Evolutionary conservation across 1,140 invertebrate species (phyloP).

Genomic region (Bombus soroeensis): DNA sequence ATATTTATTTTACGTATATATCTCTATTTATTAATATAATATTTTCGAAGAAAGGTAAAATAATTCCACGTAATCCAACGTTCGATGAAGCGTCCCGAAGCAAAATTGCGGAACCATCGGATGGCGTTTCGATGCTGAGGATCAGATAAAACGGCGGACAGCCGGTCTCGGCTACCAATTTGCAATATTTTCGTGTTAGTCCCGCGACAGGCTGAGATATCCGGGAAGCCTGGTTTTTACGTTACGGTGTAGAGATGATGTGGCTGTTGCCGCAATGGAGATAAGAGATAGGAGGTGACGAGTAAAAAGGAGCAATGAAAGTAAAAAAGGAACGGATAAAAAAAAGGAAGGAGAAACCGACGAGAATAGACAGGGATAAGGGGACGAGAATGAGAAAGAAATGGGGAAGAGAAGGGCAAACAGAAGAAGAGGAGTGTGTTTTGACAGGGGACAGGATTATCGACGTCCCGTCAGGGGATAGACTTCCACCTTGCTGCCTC

Average conservation of each 20-base stretch:
- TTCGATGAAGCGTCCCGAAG: not conserved
- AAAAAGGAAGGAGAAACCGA: not conserved
- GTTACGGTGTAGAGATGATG: conserved; percentile 23
- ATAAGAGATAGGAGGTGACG: conserved; percentile 38
- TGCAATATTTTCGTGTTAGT: conserved; percentile 75
- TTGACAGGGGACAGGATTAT: conserved; percentile 70
- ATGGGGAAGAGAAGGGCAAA: conserved; percentile 17
- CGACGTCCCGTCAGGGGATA: conserved; percentile 65
- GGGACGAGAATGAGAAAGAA: not conserved
- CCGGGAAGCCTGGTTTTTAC: conserved; percentile 43
- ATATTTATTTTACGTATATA: too few species aligned
- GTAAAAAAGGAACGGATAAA: not conserved
- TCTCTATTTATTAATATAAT: too few species aligned
- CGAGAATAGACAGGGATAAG: conserved; percentile 20
- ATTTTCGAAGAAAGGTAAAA: not conserved
- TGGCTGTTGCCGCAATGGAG: conserved; percentile 10
- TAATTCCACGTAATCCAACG: conserved; percentile 20
- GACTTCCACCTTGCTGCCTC: conserved; percentile 36
- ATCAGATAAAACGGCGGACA: conserved; percentile 53
- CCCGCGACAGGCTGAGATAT: conserved; percentile 38
- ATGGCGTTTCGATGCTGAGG: conserved; percentile 13
- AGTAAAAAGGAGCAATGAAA: conserved; percentile 23
- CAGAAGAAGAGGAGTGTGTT: conserved; percentile 55
- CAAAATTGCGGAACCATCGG: not conserved
- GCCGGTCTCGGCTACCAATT: conserved; percentile 58